phyloP scores from a whole-genome alignment of 2,113 vertebrate species.

The Telmatochromis sp. region DNA sequence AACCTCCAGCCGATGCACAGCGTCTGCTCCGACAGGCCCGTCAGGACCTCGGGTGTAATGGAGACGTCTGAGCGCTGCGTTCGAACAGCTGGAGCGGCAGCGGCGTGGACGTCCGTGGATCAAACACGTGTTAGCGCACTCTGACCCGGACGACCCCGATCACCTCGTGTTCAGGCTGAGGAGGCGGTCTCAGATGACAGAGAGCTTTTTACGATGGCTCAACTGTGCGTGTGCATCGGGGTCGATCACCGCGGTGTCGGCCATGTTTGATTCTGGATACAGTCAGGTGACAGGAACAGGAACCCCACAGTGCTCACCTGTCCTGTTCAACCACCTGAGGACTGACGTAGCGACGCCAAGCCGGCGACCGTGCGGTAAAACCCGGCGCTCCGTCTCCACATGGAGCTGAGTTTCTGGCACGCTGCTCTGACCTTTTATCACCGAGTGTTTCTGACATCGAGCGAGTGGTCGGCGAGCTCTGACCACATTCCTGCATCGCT shows the following conservation, averaged over 20 bases:
- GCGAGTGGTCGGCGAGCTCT: not conserved
- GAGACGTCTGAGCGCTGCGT: not conserved
- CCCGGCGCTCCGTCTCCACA: not conserved
- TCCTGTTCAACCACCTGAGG: not conserved
- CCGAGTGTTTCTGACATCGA: not conserved
- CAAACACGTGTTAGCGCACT: not conserved
- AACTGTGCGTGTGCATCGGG: not conserved
- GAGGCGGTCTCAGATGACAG: not conserved
- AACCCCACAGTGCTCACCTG: not conserved
- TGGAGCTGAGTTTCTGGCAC: not conserved
- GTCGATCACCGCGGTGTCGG: not conserved
- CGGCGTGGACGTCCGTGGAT: not conserved
- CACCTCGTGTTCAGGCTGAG: not conserved
- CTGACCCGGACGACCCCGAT: not conserved
- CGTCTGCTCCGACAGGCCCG: not conserved
- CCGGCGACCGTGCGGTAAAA: rapidly evolving
- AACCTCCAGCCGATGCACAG: not conserved
- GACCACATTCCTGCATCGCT: not conserved
- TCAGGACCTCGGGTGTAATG: not conserved
- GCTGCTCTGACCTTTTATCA: not conserved
- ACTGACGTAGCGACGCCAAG: not conserved
- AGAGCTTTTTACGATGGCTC: not conserved
- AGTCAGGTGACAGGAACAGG: not conserved
- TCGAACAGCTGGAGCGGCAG: not conserved
- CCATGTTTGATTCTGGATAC: not conserved